A percentile compares a stretch with the other conserved stretches of the same genome.
These are phyloP conservation scores for Ethmia dodecea DNA, from an alignment of 2,888 invertebrate genomes.

Conservation along the genomic window DNA sequence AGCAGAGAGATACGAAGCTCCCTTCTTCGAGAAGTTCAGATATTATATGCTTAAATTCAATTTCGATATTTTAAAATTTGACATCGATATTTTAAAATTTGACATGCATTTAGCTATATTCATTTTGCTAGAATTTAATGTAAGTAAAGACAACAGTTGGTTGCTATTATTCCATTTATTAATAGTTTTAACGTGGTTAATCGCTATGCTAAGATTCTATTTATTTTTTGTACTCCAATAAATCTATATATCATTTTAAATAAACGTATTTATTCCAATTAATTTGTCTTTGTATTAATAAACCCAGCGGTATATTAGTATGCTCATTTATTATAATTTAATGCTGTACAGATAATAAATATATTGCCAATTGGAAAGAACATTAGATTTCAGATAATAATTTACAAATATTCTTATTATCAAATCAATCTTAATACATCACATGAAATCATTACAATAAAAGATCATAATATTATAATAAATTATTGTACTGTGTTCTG, in stretches of 20 bases:
- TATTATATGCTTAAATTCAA: constrained; percentile 3
- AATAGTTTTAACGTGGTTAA: constrained; percentile 10
- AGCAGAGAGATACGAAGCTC: constrained; percentile 73
- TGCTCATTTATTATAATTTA: too few relatives aligned
- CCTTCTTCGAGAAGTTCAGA: constrained; percentile 24
- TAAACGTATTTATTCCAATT: constrained; percentile 13
- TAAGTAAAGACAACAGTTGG: constrained; percentile 26
- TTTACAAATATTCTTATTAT: too few relatives aligned
- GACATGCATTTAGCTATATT: constrained; percentile 25
- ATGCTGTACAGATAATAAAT: too few relatives aligned
- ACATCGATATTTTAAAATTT: constrained; percentile 20
- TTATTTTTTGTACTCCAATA: constrained; percentile 59
- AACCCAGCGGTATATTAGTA: too few relatives aligned
- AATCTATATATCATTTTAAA: constrained; percentile 26
- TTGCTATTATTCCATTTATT: constrained; percentile 5
- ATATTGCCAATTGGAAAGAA: too few relatives aligned
- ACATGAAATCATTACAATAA: too few relatives aligned
- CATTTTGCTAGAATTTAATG: constrained; percentile 25
- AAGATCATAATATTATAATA: too few relatives aligned
- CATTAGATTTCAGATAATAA: too few relatives aligned
- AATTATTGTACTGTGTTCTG: too few relatives aligned
- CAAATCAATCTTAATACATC: too few relatives aligned
- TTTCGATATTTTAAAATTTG: constrained; percentile 19
- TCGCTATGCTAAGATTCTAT: constrained; percentile 45
- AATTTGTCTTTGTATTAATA: constrained; percentile 1